These are phyloP conservation scores for Semnopithecus entellus DNA, from an alignment of 2,113 vertebrate species.

Conservation along the genomic window DNA sequence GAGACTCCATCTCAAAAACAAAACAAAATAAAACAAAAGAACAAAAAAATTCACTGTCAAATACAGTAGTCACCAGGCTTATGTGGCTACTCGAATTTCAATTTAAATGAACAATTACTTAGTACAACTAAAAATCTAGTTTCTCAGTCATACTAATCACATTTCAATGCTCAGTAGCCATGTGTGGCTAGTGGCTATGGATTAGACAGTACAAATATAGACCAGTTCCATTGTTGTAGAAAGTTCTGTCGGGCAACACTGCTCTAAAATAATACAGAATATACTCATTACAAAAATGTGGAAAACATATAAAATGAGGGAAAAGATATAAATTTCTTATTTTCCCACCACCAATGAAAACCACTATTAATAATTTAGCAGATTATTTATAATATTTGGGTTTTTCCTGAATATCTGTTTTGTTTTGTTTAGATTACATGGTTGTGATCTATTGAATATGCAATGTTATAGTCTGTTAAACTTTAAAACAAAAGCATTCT, in stretches of 20 bases:
- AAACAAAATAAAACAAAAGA: no score
- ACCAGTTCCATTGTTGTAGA: neutral
- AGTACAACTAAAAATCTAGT: neutral
- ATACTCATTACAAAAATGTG: neutral
- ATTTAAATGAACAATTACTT: neutral
- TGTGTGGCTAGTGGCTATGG: neutral
- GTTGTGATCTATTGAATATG: neutral
- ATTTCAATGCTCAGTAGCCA: neutral
- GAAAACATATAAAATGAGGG: slow-evolving; percentile 6
- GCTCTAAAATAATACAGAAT: neutral
- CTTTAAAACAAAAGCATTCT: neutral
- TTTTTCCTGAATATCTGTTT: neutral
- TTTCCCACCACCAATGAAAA: neutral
- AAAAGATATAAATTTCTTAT: slow-evolving; percentile 7
- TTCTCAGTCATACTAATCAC: neutral
- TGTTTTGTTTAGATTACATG: neutral
- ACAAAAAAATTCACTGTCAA: neutral
- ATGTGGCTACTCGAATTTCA: neutral
- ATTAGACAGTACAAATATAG: neutral
- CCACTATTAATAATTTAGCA: neutral
- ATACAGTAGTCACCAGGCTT: neutral
- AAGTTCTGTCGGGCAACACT: neutral
- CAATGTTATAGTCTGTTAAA: neutral
- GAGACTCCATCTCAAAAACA: no score
- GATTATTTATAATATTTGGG: neutral